Base-by-base conservation (phyloP, 37 sponge, comb jelly and placozoan genomes). In the Chondrosia reniformis region DNA sequence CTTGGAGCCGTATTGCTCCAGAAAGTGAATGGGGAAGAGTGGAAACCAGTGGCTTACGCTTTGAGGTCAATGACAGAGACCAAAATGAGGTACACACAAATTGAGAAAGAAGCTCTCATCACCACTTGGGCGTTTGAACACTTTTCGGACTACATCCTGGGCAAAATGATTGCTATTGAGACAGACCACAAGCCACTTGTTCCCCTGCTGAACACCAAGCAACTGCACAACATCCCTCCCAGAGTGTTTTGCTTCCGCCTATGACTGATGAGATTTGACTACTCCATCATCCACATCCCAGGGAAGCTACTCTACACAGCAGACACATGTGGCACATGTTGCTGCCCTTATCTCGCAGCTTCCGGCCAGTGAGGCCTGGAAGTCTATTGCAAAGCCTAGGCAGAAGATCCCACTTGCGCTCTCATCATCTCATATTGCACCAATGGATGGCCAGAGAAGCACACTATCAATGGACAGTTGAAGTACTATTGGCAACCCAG, bases 1-100 rank as follows among this genome's bases (percentile, higher is more conserved):
- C 76, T 83, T n/a, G 83, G 83, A 43, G 83, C 83, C 34, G 83
- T 83, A 19, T 76, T 83, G 21, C 64, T 83, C 21, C 83, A 83
- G 55, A 9, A 83, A 32, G 28, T 45, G 8, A 28, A 36, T n/a
- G n/a, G n/a, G 12, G 64, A 22, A 24, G 59, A 45, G 52, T 82
- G 83, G 83, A 56, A 42, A 55, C 83, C 83, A 19, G 75, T 57
- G 10, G 83, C 64, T 30, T 82, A 42, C 33, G 64, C 83, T 19
- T 82, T 76, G 34, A 40, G 83, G 36, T 74, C 83, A 2, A 8
- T 82, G 46, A 63, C 76, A 22, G 64, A 74, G 31, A 43, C 65
- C 19, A 76, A 82, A 56, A 9, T 0, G 6, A 0, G 76, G 25
- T 82, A 82, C 30, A 45, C 75, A 0, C 83, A 82, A 38, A 82